Conservation (phyloP, 2,113 vertebrate species). For the Azemiops feae region DNA sequence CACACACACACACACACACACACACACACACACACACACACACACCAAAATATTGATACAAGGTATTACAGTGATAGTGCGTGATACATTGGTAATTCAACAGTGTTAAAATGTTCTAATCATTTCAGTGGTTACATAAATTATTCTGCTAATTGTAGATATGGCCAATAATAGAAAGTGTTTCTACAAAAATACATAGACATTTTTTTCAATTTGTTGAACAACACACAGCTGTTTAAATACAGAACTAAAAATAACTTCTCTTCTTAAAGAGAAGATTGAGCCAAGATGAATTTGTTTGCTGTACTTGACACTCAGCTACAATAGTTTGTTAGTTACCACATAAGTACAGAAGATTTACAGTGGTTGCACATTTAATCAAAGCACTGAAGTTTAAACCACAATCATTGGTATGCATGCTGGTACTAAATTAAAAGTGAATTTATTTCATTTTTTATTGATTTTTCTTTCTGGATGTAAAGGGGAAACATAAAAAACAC, state of each 20-base stretch:
- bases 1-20: no score
- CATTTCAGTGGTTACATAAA: background rate
- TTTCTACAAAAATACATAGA: background rate
- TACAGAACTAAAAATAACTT: background rate
- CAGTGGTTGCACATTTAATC: background rate
- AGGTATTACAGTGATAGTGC: background rate
- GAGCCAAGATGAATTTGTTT: background rate
- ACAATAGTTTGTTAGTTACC: background rate
- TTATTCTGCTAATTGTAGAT: background rate
- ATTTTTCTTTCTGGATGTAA: background rate
- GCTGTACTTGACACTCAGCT: background rate
- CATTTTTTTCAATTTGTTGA: background rate
- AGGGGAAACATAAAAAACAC: background rate
- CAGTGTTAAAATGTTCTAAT: background rate
- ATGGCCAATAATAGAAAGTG: background rate
- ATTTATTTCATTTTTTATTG: background rate
- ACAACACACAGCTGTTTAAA: background rate
- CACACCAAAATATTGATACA: background rate
- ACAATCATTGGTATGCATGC: background rate
- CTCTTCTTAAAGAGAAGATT: background rate
- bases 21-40: no score
- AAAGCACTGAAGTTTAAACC: background rate
- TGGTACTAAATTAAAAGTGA: background rate
- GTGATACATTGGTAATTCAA: background rate
- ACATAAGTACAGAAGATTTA: background rate